Base-by-base conservation (phyloP, 2,888 invertebrate genomes). In the Leucophora obtusa region DNA sequence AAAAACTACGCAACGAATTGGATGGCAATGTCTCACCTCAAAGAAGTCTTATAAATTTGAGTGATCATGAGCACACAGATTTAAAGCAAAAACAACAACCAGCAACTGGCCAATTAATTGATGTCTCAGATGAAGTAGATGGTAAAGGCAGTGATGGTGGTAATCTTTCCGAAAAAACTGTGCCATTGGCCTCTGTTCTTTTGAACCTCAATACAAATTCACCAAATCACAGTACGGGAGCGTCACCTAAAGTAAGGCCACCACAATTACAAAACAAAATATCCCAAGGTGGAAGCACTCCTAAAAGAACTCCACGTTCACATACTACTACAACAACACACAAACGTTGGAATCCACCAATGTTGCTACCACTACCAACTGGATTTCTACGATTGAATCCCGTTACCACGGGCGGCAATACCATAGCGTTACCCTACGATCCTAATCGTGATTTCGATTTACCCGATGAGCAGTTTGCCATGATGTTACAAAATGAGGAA, bases 401-500 rank as follows among this genome's bases (percentile, higher is more conserved):
- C 0, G 83, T 83, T 3, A 84, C 84, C 9, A 8, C 58, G 3
- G 77, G 82, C 10, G 69, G 81, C 21, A 73, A 76, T 33, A 65
- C 83, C 51, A 56, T 82, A 54, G 83, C 82, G 11, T 47, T 74
- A 38, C 74, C 78, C 17, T 75, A 84, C 7, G 84, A 84, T 51
- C 84, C 86, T 0, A 85, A 85, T 62, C 86, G 87, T 18, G 93
- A 93, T 73, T 90, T 87, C 66, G 94, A 95, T 84, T 92, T 96
- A 87, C 96, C 97, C 83, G 97, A 97, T 87, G 96, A 97, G 87
- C 92, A 94, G 83, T 95, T 96, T 82, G 97, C 97, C 0, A 92
- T 96, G 82, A 94, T 96, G 89, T 91, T 97, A 72, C 97, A 97
- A 89, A 97, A 97, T 86, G 96, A 96, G 87, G 97, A 97, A 89